Base-by-base conservation (phyloP, 1,140 invertebrate species). In the Drosophila asahinai region DNA sequence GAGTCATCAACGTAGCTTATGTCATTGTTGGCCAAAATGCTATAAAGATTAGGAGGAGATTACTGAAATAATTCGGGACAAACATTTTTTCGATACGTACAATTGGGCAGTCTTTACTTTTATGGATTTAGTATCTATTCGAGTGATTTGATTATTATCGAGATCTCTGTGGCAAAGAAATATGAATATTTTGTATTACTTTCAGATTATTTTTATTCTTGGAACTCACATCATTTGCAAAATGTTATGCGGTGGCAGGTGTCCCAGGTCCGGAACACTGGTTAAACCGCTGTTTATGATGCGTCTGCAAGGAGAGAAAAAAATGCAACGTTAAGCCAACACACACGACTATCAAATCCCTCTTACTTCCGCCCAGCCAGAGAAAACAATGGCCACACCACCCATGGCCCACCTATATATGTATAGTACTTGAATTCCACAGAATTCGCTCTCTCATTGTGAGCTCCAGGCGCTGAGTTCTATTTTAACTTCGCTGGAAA, bases 11-110 rank as follows among this genome's bases (percentile, higher is more conserved):
- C 94, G 47, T 87, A 93, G 63, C 93, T 92, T 59, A 97, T 94
- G 17, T 94, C 86, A 91, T 96, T 96, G 83, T 95, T 94, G 86
- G 94, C 94, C 72, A 95, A 92, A 76, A 95, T 93, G 49, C 95
- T 95, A 80, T 59, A 93, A 92, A 86, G 14, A 65, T 30, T 48
- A 60, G 25, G 40, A 58, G 22, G 40, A 11, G 51, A 60, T 60
- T 60, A 51, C 12, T 17, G 0, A 2, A 7, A 17, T 27, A 19
- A 25, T 33, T 25, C 0, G 1, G 0, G 3, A 8, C 48, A 43
- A 33, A 82, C 14, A 19, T n/a, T 14, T 43, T 57, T 49, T 79
- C 94, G 93, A 57, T 80, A 94, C 94, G 93, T 93, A 95, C 95
- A 95, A 92, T 93, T 94, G 94, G 74, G 94, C 94, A 72, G 94